Percentiles rank a stretch among this genome's conserved stretches.
Evolutionary conservation across 2,888 invertebrate genomes (phyloP).

Genomic region (Boloria selene): DNA sequence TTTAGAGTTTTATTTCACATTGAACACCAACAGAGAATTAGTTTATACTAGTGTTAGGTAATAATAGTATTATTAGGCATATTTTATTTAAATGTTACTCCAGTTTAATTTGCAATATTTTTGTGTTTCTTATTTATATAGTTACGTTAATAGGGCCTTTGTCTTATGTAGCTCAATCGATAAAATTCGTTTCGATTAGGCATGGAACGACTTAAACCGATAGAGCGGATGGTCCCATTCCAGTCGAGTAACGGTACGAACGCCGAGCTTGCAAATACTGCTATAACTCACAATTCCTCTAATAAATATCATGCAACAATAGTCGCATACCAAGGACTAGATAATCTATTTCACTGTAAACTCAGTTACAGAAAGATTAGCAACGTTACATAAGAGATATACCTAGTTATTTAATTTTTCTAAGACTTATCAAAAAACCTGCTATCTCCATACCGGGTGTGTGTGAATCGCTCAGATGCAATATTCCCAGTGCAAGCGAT

Average conservation of each 20-base stretch:
- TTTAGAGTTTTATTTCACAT: no score
- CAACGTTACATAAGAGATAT: conserved; percentile 4
- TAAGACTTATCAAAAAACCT: conserved; percentile 59
- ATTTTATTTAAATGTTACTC: neutral
- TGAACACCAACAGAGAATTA: no score
- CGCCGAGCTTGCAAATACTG: conserved; percentile 57
- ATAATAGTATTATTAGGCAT: no score
- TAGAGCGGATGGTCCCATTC: conserved; percentile 76
- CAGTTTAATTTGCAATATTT: no score
- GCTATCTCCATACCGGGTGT: conserved; percentile 60
- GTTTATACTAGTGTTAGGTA: no score
- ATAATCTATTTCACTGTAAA: neutral
- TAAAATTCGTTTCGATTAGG: conserved; percentile 31
- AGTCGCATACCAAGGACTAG: neutral
- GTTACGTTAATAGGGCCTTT: no score
- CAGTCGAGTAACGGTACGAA: conserved; percentile 65
- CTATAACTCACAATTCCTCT: conserved; percentile 45
- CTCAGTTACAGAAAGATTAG: neutral
- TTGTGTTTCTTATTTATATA: no score
- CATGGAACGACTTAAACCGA: conserved; percentile 56
- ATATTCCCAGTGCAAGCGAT: conserved; percentile 63
- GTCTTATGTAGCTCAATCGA: neutral
- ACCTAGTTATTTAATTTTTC: conserved; percentile 51
- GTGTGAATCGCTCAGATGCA: conserved; percentile 67
- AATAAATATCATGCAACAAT: conserved; percentile 28